Percentiles rank a stretch among this genome's conserved stretches.
phyloP scores from a whole-genome alignment of 2,113 vertebrate species.

The Melanocharis versteri region DNA sequence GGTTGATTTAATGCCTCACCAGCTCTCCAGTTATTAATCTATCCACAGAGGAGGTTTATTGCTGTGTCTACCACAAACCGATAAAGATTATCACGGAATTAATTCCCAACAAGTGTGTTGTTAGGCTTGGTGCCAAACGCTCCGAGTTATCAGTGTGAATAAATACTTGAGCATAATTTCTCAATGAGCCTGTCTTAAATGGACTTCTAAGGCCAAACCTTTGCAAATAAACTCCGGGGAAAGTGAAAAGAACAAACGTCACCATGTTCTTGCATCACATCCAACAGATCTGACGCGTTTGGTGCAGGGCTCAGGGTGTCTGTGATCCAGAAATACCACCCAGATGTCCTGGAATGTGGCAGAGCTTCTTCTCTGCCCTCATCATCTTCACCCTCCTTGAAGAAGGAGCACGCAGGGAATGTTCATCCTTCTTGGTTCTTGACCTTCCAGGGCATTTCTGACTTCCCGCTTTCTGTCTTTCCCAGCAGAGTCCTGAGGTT shows the following conservation, averaged over 20 bases:
- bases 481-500: neutral
- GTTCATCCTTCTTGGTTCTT: neutral
- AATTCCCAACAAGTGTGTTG: slow-evolving; percentile 7
- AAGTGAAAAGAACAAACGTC: neutral
- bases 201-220: neutral
- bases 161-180: slow-evolving; percentile 28
- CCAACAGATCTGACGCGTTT: fast-evolving
- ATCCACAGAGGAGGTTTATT: neutral
- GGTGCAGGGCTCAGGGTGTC: neutral
- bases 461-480: neutral
- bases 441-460: too few relatives aligned
- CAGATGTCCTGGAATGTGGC: neutral
- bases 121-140: slow-evolving; percentile 24
- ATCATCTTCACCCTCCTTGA: neutral
- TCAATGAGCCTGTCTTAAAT: slow-evolving; percentile 9
- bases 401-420: neutral
- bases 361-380: neutral
- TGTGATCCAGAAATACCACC: neutral
- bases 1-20: slow-evolving; percentile 5
- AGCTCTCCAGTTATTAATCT: neutral
- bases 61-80: neutral
- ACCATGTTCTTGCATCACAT: neutral
- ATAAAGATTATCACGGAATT: slow-evolving; percentile 56
- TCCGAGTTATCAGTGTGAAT: slow-evolving; percentile 17
- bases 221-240: neutral